Evolutionary conservation across 2,888 invertebrate genomes (phyloP).

Genomic region (Eilema depressum): DNA sequence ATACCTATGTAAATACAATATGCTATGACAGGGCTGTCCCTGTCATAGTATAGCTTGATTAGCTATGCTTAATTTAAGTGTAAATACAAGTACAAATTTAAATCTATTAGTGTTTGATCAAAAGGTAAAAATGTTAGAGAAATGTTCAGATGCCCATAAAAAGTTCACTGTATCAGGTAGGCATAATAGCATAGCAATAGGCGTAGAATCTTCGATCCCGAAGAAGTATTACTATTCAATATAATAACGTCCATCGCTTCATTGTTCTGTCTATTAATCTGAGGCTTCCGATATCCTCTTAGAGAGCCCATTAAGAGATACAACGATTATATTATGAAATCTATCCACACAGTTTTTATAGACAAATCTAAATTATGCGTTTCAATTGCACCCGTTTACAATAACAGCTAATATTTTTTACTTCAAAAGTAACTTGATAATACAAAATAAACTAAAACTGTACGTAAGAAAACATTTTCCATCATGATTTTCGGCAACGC

Average conservation of each 20-base stretch:
- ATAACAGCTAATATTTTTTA: neutral
- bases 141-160: neutral
- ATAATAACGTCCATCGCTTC: neutral
- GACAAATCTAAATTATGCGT: neutral
- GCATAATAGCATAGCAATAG: too few species aligned
- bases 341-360: neutral
- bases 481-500: slow-evolving; percentile 47
- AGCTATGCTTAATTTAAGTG: too few species aligned
- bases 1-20: too few species aligned
- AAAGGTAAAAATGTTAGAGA: neutral
- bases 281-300: neutral
- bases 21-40: too few species aligned
- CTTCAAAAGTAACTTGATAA: neutral
- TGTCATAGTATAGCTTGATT: too few species aligned
- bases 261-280: neutral
- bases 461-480: slow-evolving; percentile 38
- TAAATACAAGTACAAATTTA: neutral
- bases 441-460: slow-evolving; percentile 6
- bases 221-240: neutral
- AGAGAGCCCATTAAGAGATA: neutral
- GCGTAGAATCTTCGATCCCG: too few species aligned
- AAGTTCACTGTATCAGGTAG: neutral
- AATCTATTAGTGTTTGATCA: too few species aligned
- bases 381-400: neutral
- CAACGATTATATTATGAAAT: neutral